Conservation (phyloP, 53 echinoderm and acorn worm species). For the Pentamera pediparva region DNA sequence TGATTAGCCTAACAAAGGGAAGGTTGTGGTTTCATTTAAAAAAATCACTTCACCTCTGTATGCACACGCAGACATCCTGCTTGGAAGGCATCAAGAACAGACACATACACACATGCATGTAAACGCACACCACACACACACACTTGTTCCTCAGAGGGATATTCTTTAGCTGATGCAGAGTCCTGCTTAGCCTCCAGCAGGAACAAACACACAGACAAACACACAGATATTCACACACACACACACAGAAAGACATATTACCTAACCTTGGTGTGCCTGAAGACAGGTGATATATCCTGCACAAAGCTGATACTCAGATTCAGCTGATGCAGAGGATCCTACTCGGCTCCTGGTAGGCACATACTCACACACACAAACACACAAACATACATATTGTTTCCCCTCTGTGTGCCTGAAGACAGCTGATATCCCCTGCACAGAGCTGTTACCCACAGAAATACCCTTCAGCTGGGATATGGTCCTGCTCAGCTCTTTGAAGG, state of each 20-base stretch:
- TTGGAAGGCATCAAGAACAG: background rate
- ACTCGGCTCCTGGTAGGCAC: background rate
- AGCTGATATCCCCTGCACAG: slow-evolving; percentile 63
- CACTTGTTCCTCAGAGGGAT: slow-evolving; percentile 79
- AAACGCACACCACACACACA: slow-evolving; percentile 58
- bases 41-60: background rate
- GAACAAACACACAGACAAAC: too few species aligned
- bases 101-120: background rate
- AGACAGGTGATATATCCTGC: slow-evolving; percentile 19
- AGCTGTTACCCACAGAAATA: background rate
- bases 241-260: too few species aligned
- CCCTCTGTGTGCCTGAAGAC: slow-evolving; percentile 81
- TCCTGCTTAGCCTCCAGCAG: background rate
- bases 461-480: slow-evolving; percentile 11
- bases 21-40: background rate
- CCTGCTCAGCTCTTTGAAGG: background rate
- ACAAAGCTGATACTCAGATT: background rate
- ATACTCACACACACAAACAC: background rate
- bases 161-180: slow-evolving; percentile 1
- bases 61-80: background rate
- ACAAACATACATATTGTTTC: background rate
- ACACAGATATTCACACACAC: background rate
- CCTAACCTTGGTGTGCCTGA: too few species aligned
- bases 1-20: background rate
- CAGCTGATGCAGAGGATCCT: background rate